A percentile compares a stretch with the other conserved stretches of the same genome.
Evolutionary conservation across 2,888 invertebrate genomes (phyloP).

Genomic region (Napeogenes sylphis): DNA sequence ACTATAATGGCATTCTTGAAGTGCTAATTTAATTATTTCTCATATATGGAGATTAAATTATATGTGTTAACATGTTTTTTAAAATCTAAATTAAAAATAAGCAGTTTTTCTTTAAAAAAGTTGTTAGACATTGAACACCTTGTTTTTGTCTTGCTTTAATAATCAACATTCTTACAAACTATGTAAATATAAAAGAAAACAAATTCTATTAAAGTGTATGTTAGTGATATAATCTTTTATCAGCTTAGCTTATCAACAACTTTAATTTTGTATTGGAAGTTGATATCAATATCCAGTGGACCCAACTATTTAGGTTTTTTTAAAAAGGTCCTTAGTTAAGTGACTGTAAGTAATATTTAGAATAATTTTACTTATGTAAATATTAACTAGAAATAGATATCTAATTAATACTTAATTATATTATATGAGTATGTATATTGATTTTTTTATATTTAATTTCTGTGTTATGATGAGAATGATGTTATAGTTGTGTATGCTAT

Average conservation of each 20-base stretch:
- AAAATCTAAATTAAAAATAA: neutral
- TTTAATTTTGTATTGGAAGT: neutral
- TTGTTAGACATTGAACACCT: neutral
- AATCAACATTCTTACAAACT: conserved; percentile 1
- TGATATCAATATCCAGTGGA: conserved; percentile 8
- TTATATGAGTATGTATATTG: conserved; percentile 21
- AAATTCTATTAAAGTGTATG: conserved; percentile 3
- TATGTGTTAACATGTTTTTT: neutral
- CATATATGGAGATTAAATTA: neutral
- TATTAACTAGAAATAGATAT: conserved; percentile 30
- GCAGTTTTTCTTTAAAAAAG: neutral
- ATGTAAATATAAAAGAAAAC: conserved; percentile 4
- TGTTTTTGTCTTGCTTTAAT: neutral
- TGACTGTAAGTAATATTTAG: conserved; percentile 24
- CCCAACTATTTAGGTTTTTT: conserved; percentile 5
- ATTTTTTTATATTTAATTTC: conserved; percentile 28
- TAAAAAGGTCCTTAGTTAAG: conserved; percentile 13
- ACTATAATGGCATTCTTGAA: neutral
- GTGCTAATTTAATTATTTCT: neutral
- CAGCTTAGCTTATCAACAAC: neutral
- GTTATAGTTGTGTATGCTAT: conserved; percentile 40
- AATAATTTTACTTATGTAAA: conserved; percentile 32
- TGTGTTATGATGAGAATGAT: conserved; percentile 27
- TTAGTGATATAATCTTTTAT: conserved; percentile 3
- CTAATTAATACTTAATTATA: conserved; percentile 24